These are phyloP conservation scores for Alaudala cheleensis DNA, from an alignment of 2,113 vertebrate species.

Conservation along the genomic window DNA sequence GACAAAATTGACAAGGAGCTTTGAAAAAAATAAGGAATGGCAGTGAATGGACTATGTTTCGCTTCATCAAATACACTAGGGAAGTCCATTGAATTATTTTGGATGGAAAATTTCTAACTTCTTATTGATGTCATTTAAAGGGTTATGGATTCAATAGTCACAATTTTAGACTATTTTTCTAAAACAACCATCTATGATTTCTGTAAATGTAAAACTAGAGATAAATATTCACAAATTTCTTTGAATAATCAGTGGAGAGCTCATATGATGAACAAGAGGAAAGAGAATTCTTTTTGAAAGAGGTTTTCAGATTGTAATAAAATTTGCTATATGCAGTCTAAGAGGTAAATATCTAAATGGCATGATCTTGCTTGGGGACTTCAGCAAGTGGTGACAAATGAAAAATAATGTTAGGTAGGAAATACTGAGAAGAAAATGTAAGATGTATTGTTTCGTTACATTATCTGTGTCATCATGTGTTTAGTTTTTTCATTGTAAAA, in stretches of 20 bases:
- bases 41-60: neutral
- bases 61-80: neutral
- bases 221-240: neutral
- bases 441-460: neutral
- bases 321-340: neutral
- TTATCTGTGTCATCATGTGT: neutral
- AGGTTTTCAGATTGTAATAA: neutral
- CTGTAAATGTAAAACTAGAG: neutral
- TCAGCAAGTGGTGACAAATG: neutral
- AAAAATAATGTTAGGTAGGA: neutral
- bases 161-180: neutral
- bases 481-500: neutral
- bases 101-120: neutral
- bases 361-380: neutral
- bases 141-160: neutral
- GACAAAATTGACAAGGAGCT: neutral
- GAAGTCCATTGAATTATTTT: neutral
- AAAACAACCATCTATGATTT: neutral
- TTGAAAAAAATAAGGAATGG: neutral
- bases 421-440: neutral
- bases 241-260: neutral
- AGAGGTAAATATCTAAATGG: neutral
- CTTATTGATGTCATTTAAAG: neutral
- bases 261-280: neutral
- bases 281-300: neutral